Conservation (phyloP, 2,888 invertebrate species). For the Bugulina stolonifera region DNA sequence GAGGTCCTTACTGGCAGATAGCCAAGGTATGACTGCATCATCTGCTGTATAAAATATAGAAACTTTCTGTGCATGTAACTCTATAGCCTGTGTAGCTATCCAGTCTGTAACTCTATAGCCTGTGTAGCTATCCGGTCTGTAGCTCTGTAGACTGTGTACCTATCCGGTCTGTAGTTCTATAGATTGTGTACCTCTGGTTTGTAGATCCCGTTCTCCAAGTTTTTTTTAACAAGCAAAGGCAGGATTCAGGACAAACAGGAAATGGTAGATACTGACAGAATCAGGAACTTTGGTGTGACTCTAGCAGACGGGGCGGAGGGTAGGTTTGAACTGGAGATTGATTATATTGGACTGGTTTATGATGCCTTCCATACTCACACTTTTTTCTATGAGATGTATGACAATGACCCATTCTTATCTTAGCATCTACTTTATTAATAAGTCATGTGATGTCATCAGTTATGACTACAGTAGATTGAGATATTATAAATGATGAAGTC, state of each 20-base stretch:
- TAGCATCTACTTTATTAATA: neutral
- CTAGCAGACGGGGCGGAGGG: slow-evolving; percentile 74
- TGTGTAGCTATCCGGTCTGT: too few species aligned
- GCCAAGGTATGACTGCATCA: slow-evolving; percentile 61
- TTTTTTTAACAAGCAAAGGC: slow-evolving; percentile 75
- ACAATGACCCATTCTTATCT: slow-evolving; percentile 38
- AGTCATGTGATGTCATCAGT: too few species aligned
- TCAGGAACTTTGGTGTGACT: slow-evolving; percentile 76
- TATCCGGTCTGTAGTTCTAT: too few species aligned
- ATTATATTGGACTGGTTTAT: slow-evolving; percentile 79
- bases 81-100: neutral
- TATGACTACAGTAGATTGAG: too few species aligned
- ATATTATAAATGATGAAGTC: too few species aligned
- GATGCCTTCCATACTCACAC: slow-evolving; percentile 76
- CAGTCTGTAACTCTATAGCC: too few species aligned
- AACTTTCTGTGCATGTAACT: neutral
- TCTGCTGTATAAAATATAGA: too few species aligned
- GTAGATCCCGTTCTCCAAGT: slow-evolving; percentile 90
- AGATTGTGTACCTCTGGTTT: too few species aligned
- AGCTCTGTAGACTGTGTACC: too few species aligned
- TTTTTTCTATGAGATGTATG: slow-evolving; percentile 90
- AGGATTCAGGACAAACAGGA: slow-evolving; percentile 75
- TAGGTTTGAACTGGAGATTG: slow-evolving; percentile 80
- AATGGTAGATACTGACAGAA: slow-evolving; percentile 59
- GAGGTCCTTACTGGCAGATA: slow-evolving; percentile 97